A percentile compares a stretch with the other conserved stretches of the same genome.
phyloP scores from a whole-genome alignment of 2,888 invertebrate species.

The Sisyra terminalis region DNA sequence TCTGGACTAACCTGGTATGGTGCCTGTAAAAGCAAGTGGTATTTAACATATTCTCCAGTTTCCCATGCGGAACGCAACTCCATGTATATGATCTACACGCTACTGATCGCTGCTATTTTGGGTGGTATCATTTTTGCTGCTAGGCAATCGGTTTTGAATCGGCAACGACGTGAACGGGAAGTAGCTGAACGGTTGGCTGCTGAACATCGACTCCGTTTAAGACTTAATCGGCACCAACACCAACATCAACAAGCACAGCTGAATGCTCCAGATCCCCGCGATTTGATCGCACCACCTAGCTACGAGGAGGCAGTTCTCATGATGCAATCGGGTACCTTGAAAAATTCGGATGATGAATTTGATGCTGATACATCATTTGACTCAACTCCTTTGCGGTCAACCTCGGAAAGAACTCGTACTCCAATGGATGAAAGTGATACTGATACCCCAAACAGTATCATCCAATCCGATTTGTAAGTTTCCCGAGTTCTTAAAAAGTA shows the following conservation, averaged over 20 bases:
- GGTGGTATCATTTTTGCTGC: slow-evolving; percentile 36
- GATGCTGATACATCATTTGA: too few relatives aligned
- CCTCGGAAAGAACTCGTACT: too few relatives aligned
- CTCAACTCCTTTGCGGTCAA: too few relatives aligned
- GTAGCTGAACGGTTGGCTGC: slow-evolving; percentile 37
- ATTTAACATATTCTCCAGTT: slow-evolving; percentile 23
- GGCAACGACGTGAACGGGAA: slow-evolving; percentile 21
- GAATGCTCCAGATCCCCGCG: slow-evolving; percentile 51
- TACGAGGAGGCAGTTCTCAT: slow-evolving; percentile 63
- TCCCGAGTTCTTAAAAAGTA: too few relatives aligned
- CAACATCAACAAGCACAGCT: slow-evolving; percentile 26
- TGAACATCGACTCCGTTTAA: slow-evolving; percentile 35
- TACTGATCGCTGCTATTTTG: slow-evolving; percentile 34
- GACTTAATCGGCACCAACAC: slow-evolving; percentile 30
- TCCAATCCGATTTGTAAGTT: too few relatives aligned
- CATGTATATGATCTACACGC: slow-evolving; percentile 38
- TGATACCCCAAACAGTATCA: too few relatives aligned
- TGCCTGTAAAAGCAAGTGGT: slow-evolving; percentile 48
- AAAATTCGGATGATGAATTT: too few relatives aligned
- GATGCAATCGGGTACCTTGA: slow-evolving; percentile 15
- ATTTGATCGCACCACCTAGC: slow-evolving; percentile 51
- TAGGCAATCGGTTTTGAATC: slow-evolving; percentile 33
- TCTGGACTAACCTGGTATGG: slow-evolving; percentile 50
- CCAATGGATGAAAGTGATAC: too few relatives aligned
- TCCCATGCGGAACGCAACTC: slow-evolving; percentile 31